A percentile compares a stretch with the other conserved stretches of the same genome.
Evolutionary conservation across 2,888 invertebrate genomes (phyloP).

Genomic region (Philopedon plagiatum): DNA sequence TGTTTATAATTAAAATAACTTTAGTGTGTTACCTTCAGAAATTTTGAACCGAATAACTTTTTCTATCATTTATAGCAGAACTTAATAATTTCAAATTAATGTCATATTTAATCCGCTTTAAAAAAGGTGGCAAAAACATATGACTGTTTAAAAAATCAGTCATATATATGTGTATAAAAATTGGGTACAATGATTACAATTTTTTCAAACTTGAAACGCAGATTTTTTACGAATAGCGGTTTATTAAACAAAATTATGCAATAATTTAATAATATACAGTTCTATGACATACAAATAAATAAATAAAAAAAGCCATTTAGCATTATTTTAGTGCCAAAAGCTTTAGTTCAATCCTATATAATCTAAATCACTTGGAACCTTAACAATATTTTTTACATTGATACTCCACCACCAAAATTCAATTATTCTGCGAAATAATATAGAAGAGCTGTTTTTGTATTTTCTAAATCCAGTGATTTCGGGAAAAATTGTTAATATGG

Average conservation of each 20-base stretch:
- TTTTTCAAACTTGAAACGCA: constrained; percentile 60
- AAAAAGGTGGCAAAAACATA: constrained; percentile 11
- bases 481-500: constrained; percentile 37
- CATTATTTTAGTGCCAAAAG: constrained; percentile 60
- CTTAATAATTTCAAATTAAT: background rate
- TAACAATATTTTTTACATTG: constrained; percentile 43
- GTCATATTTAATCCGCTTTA: constrained; percentile 1
- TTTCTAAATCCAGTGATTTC: constrained; percentile 54
- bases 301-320: constrained; percentile 62
- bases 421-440: constrained; percentile 38
- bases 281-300: constrained; percentile 59
- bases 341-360: constrained; percentile 65
- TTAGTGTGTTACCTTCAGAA: too few relatives aligned
- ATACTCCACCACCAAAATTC: constrained; percentile 55
- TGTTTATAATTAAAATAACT: too few relatives aligned
- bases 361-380: constrained; percentile 67
- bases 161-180: constrained; percentile 1
- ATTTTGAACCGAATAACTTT: too few relatives aligned
- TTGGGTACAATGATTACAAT: constrained; percentile 16
- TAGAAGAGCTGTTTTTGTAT: constrained; percentile 43
- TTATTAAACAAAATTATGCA: constrained; percentile 65
- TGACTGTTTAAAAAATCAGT: constrained; percentile 18
- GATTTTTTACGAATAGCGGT: constrained; percentile 62
- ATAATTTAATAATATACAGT: constrained; percentile 59
- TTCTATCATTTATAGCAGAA: background rate